A percentile compares a stretch with the other conserved stretches of the same genome.
Conservation (phyloP, 2,888 invertebrate species). For the Cosmia trapezina region DNA sequence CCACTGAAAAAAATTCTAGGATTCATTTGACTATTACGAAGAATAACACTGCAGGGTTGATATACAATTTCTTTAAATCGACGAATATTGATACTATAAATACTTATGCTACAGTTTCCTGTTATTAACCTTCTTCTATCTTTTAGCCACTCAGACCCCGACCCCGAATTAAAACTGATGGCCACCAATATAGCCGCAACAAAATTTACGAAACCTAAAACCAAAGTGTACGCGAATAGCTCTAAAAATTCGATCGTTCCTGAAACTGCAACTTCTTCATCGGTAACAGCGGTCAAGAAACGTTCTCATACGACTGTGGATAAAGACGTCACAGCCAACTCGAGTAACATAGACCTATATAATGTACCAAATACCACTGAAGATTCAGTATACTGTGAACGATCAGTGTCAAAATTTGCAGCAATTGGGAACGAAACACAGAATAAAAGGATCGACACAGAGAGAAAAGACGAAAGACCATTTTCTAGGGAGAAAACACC, state of each 20-base stretch:
- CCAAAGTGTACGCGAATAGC: constrained; percentile 69
- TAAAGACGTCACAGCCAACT: constrained; percentile 78
- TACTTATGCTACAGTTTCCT: neutral
- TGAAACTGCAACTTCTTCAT: constrained; percentile 71
- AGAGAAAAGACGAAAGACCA: constrained; percentile 49
- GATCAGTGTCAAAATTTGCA: constrained; percentile 28
- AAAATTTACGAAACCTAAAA: constrained; percentile 68
- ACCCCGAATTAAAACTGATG: constrained; percentile 62
- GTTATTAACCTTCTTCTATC: neutral
- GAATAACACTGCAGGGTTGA: neutral
- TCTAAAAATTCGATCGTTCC: constrained; percentile 71
- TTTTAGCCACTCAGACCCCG: constrained; percentile 68
- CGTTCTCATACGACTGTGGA: constrained; percentile 65
- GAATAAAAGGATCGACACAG: constrained; percentile 46
- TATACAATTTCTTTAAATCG: neutral
- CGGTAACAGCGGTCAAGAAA: constrained; percentile 57
- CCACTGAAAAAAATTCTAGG: neutral
- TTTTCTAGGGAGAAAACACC: constrained; percentile 66
- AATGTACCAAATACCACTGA: constrained; percentile 53
- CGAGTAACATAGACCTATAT: constrained; percentile 76
- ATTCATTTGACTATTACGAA: neutral
- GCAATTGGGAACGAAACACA: constrained; percentile 42
- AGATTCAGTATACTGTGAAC: constrained; percentile 30
- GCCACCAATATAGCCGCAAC: constrained; percentile 51
- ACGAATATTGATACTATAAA: neutral